phyloP scores from a whole-genome alignment of 1,140 invertebrate genomes.

The Popillia japonica region DNA sequence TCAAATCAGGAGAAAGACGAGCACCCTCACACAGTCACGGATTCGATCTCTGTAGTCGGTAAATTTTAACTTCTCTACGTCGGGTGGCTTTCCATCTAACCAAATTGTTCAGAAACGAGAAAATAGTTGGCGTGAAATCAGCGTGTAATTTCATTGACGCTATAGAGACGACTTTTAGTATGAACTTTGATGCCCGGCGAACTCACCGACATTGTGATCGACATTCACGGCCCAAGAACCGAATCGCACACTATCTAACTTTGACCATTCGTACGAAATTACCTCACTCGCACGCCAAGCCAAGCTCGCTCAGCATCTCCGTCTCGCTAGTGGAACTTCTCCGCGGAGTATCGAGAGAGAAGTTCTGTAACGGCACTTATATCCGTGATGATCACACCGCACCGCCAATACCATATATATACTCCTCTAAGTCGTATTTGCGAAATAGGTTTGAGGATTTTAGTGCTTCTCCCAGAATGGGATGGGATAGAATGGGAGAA shows the following conservation, averaged over 20 bases:
- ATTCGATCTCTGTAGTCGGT: slow-evolving; percentile 13
- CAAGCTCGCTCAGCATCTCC: neutral
- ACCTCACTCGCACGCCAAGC: neutral
- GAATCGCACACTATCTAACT: slow-evolving; percentile 45
- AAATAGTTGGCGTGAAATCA: slow-evolving; percentile 47
- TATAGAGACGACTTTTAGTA: slow-evolving; percentile 44
- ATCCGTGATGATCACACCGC: no score
- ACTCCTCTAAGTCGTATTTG: no score
- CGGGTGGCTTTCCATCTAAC: slow-evolving; percentile 35
- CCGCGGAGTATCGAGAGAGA: no score
- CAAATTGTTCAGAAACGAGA: slow-evolving; percentile 46
- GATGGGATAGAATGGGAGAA: no score
- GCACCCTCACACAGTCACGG: neutral
- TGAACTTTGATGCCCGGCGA: slow-evolving; percentile 40
- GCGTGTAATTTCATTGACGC: slow-evolving; percentile 48
- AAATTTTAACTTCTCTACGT: slow-evolving; percentile 21
- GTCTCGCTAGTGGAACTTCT: neutral
- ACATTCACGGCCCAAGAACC: slow-evolving; percentile 42
- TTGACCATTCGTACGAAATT: slow-evolving; percentile 45
- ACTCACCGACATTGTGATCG: slow-evolving; percentile 44
- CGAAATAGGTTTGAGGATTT: no score
- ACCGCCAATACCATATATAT: no score
- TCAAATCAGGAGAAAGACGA: neutral
- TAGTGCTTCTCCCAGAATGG: no score
- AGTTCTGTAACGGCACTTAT: no score